phyloP scores from a whole-genome alignment of 1,140 invertebrate species.

The Rhopalosiphum maidis region DNA sequence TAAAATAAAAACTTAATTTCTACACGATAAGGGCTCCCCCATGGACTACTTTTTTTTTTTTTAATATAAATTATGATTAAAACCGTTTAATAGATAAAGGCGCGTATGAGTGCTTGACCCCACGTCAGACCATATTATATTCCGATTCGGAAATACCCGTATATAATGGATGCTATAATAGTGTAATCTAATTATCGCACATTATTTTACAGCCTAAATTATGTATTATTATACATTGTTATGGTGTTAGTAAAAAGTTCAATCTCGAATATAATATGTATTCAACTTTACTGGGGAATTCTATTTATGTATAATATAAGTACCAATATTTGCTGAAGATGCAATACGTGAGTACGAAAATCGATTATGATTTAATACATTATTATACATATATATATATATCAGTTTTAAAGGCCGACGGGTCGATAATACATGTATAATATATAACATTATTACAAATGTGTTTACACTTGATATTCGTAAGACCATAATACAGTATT shows the following conservation, averaged over 20 bases:
- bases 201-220: background rate
- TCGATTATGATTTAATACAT: background rate
- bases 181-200: background rate
- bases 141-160: constrained; percentile 30
- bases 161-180: background rate
- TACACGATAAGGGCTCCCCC: constrained; percentile 51
- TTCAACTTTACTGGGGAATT: background rate
- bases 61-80: constrained; percentile 39
- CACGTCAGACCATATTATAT: background rate
- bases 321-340: background rate
- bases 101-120: background rate
- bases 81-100: constrained; percentile 45
- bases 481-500: background rate
- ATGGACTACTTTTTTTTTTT: constrained; percentile 1
- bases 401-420: background rate
- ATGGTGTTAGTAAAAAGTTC: background rate
- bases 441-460: background rate
- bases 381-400: constrained; percentile 22
- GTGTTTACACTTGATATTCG: background rate
- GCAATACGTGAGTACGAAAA: background rate
- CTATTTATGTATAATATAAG: background rate
- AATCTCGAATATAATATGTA: background rate
- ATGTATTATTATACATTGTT: background rate
- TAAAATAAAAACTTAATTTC: background rate
- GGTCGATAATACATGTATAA: background rate